Evolutionary conservation across 2,888 invertebrate species (phyloP).

Genomic region (Lycaena phlaeas): DNA sequence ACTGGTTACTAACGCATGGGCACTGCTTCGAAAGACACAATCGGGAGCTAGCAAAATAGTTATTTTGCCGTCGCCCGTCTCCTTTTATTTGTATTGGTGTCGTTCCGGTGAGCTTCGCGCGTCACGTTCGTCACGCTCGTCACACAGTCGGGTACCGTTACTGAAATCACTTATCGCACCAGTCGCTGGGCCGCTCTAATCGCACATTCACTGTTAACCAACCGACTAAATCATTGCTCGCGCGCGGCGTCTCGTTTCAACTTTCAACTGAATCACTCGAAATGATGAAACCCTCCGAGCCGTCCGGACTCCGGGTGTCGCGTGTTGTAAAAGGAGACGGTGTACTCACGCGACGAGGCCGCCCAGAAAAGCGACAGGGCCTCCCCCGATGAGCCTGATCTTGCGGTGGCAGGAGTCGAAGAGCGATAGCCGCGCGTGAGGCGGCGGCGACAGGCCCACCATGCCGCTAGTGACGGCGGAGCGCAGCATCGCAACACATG

Average conservation of each 20-base stretch:
- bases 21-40: no score
- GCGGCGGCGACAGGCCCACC: constrained; percentile 52
- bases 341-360: constrained; percentile 80
- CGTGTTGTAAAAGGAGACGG: background rate
- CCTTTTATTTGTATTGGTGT: no score
- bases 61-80: no score
- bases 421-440: constrained; percentile 74
- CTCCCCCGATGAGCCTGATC: constrained; percentile 79
- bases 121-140: background rate
- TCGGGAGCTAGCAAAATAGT: no score
- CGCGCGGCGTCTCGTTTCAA: background rate
- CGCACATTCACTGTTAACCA: constrained; percentile 8
- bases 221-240: constrained; percentile 4
- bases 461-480: constrained; percentile 65
- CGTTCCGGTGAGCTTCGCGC: no score
- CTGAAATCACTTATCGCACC: background rate
- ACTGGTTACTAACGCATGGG: no score
- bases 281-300: constrained; percentile 2
- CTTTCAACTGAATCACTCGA: background rate
- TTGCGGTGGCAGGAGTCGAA: constrained; percentile 83
- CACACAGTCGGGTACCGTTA: background rate
- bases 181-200: constrained; percentile 5
- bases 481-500: constrained; percentile 37
- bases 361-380: constrained; percentile 77
- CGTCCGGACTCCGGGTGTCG: no score